A percentile compares a stretch with the other conserved stretches of the same genome.
phyloP scores from a whole-genome alignment of 2,797 vertebrate species.

The Hoplostethus atlanticus region DNA sequence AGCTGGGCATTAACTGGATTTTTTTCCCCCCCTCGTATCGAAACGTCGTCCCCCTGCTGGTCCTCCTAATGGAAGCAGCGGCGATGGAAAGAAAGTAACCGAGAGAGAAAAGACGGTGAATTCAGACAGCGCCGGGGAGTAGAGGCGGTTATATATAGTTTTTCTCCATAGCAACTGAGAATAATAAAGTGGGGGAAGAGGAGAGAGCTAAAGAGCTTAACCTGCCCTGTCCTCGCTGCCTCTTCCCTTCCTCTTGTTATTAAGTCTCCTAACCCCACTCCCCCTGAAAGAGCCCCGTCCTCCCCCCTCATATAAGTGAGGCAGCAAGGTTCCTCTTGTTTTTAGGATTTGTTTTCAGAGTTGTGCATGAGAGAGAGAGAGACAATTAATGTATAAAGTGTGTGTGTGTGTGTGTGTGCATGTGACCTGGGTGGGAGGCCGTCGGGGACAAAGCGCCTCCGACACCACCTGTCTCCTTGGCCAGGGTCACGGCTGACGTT shows the following conservation, averaged over 20 bases:
- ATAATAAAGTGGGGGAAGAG: conserved; percentile 65
- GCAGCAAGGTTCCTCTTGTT: neutral
- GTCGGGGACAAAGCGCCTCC: conserved; percentile 23
- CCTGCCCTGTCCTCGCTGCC: conserved; percentile 36
- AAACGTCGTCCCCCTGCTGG: conserved; percentile 45
- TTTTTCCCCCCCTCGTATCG: conserved; percentile 34
- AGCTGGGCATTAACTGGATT: conserved; percentile 42
- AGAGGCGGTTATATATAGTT: conserved; percentile 61
- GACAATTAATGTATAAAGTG: conserved; percentile 2
- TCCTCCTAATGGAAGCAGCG: conserved; percentile 53
- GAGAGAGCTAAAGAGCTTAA: conserved; percentile 59
- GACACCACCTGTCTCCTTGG: conserved; percentile 55
- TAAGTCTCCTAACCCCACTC: conserved; percentile 27
- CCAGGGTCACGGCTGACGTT: conserved; percentile 54
- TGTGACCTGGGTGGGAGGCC: neutral
- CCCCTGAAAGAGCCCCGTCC: conserved; percentile 7
- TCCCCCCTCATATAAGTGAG: neutral
- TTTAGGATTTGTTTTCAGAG: conserved; percentile 19
- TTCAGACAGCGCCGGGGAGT: conserved; percentile 40
- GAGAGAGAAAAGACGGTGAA: conserved; percentile 30
- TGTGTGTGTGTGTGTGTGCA: conserved; percentile 16
- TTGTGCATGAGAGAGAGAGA: conserved; percentile 21
- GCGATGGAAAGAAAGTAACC: conserved; percentile 27
- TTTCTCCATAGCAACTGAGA: conserved; percentile 70
- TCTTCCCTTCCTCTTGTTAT: conserved; percentile 44